A percentile compares a stretch with the other conserved stretches of the same genome.
These are phyloP conservation scores for Mormyrops boulengeri DNA, from an alignment of 2,797 vertebrate genomes.

Conservation along the genomic window DNA sequence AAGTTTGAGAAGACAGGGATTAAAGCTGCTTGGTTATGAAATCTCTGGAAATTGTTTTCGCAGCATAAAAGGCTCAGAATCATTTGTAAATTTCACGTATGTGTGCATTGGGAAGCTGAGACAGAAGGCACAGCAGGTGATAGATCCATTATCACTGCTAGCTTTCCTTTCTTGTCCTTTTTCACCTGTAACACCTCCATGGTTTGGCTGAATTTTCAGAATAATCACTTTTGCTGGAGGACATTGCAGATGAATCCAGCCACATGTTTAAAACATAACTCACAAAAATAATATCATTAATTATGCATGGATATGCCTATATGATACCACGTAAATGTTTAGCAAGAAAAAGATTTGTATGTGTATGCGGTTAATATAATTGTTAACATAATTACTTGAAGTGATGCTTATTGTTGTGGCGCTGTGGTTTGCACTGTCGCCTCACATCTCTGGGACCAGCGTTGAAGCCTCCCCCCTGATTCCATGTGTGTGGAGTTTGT, in stretches of 20 bases:
- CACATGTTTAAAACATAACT: neutral
- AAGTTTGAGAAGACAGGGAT: neutral
- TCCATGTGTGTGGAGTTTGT: neutral
- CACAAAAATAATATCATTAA: neutral
- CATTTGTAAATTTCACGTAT: neutral
- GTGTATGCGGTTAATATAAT: neutral
- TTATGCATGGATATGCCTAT: neutral
- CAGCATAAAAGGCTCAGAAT: neutral
- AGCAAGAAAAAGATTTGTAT: neutral
- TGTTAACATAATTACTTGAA: neutral
- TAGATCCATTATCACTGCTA: slow-evolving; percentile 4
- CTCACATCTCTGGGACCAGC: neutral
- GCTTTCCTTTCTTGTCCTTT: neutral
- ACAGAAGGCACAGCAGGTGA: neutral
- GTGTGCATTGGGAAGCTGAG: neutral
- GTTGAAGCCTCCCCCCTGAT: neutral
- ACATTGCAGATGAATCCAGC: neutral
- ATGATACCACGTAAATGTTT: neutral
- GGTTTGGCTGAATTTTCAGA: neutral
- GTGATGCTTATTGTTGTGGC: neutral
- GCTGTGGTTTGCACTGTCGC: neutral
- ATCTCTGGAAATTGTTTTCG: neutral
- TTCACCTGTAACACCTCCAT: neutral
- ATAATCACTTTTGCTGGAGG: neutral
- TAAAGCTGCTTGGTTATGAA: neutral